Evolutionary conservation across 1,140 invertebrate species (phyloP), one percentile per base, ranked within the genome.

Genomic region (Heterodera schachtii): DNA sequence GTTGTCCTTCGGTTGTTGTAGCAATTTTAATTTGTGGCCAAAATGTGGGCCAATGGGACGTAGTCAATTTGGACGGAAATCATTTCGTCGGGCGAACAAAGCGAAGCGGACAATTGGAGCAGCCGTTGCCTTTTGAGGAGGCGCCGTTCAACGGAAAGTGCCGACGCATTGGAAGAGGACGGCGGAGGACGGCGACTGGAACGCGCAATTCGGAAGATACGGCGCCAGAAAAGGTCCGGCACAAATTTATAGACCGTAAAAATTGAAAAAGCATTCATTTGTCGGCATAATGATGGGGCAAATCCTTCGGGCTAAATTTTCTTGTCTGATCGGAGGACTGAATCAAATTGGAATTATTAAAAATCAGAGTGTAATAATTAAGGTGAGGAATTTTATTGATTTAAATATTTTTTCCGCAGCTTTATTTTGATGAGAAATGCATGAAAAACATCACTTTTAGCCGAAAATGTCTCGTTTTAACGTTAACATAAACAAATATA

Each of bases 191-290:
- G 19, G 13, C 70, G 44, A 5, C 52, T 41, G 21, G 46, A 49
- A 5, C 47, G 81, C 43, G 77, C 52, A n/a, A 78, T 21, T 13
- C 70, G 80, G 8, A 16, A 4, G 73, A 82, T n/a, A 49, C 78
- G 69, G 8, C 46, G 66, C 81, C 81, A 82, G 60, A 82, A 82
- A 41, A 73, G 31, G 31, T 82, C 66, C 16, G 81, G 81, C n/a
- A 80, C 81, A 47, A 82, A 66, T 82, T 82, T 82, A 41, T 82
- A 82, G 47, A 82, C 81, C 79, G 69, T 31, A 78, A 78, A 78
- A 78, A n/a, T 6, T 52, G 49, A 6, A 52, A 8, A 52, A 0
- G 31, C 31, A 0, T 1, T 31, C 31, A 31, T 0, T 31, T n/a
- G n/a, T n/a, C n/a, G n/a, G 31, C 31, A 1, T 0, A 31, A 52